Evolutionary conservation across 2,113 vertebrate genomes (phyloP), one percentile per base, ranked within the genome.

Genomic region (Noctilio leporinus): DNA sequence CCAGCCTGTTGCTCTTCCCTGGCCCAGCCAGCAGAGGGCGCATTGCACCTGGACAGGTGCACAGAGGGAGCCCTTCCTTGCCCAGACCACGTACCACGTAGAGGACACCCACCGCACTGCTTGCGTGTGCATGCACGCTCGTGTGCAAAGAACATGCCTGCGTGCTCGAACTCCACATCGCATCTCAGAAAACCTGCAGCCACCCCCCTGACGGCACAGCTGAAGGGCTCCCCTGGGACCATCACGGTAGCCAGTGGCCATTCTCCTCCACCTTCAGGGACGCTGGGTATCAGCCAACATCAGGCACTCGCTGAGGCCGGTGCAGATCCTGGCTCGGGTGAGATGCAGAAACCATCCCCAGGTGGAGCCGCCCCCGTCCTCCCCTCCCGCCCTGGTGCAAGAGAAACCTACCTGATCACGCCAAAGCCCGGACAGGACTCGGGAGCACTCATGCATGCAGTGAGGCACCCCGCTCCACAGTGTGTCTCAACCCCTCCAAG

Each of bases 61-160:
- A 0, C 0, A 17, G 6, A 33, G 4, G 7, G 14, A 43, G 10
- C 3, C 35, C 10, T 26, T 49, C 38, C 76, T 70, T 40, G 45
- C 10, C 19, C 17, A n/a, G 10, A 2, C 6, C 53, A 35, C 14
- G 2, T 38, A n/a, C n/a, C n/a, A n/a, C n/a, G n/a, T 14, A 5
- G 3, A 7, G 0, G 10, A 64, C 33, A 14, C 0, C 20, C 40
- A 38, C 49, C 4, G 49, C 30, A 12, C 10, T 1, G 0, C 2
- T 5, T 2, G 24, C 4, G 3, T 17, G 7, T 24, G 16, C 20
- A 20, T 0, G 0, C 16, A 80, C 1, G 0, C 30, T 20, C 5
- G 1, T 2, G 19, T 24, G 20, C 62, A 5, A n/a, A 17, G 9
- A 24, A 19, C 26, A 12, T 7, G 8, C 10, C n/a, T 9, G 2